Evolutionary conservation across 2,113 vertebrate species (phyloP).

Genomic region (Chionomys nivalis): DNA sequence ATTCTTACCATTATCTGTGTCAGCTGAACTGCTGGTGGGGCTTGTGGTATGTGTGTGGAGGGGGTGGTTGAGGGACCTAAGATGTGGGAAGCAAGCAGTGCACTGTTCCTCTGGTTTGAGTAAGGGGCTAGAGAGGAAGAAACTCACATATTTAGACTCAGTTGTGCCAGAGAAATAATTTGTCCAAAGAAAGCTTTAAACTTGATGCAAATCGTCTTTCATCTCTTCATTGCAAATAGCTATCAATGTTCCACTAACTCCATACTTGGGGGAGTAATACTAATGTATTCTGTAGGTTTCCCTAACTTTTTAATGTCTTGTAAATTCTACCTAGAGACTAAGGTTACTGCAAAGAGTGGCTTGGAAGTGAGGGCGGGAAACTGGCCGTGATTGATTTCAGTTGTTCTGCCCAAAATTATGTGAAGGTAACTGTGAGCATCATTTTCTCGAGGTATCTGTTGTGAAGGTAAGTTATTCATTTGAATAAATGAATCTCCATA

Average conservation of each 20-base stretch:
- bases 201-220: background rate
- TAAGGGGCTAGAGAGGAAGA: background rate
- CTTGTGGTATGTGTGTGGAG: background rate
- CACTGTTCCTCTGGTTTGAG: background rate
- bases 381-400: slow-evolving; percentile 17
- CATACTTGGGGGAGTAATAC: background rate
- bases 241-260: background rate
- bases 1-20: background rate
- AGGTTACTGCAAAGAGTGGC: background rate
- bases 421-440: background rate
- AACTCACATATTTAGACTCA: background rate
- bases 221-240: background rate
- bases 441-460: slow-evolving; percentile 29
- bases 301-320: background rate
- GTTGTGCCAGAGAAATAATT: slow-evolving; percentile 2
- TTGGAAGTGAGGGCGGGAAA: background rate
- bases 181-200: slow-evolving; percentile 35
- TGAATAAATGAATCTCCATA: slow-evolving; percentile 49
- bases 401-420: slow-evolving; percentile 32
- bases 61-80: background rate
- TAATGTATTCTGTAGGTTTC: background rate
- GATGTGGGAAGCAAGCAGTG: too few relatives aligned
- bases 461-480: slow-evolving; percentile 18
- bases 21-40: background rate
- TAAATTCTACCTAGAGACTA: background rate